Evolutionary conservation across 2,113 vertebrate genomes (phyloP), one percentile per base, ranked within the genome.

Genomic region (Ploceus nigricollis): DNA sequence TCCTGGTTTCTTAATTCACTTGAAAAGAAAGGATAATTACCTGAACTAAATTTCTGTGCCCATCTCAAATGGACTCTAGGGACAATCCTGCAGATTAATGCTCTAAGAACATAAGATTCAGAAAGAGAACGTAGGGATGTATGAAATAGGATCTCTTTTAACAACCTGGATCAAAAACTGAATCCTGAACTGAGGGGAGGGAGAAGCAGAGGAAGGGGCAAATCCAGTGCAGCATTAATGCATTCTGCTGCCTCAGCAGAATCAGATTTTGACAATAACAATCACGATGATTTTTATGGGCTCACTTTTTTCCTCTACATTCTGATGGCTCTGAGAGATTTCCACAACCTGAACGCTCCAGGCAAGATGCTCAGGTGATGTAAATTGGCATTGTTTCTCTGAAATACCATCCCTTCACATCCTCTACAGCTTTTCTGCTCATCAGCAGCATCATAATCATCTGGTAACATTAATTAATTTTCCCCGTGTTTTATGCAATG

Each of bases 21-120:
- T 37, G 60, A 56, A 97, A 91, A 97, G 96, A 97, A 97, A 95
- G 80, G 97, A 95, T 97, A 97, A 97, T 96, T 97, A 97, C 94
- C 95, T 94, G 96, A 96, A 95, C 94, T 81, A 96, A 95, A 96
- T 96, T 97, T 92, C 94, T 92, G 95, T 2, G 47, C 96, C 96
- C 94, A 92, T 97, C 83, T 95, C 85, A 85, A 97, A 97, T 58
- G 94, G 96, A 96, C 96, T 97, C 96, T 15, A 16, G 95, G 93
- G 97, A 97, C 96, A 96, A 95, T 92, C 96, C 88, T 53, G 76
- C 91, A 96, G 95, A 96, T 97, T 97, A 97, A 96, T 87, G 94
- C 85, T 78, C 84, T 95, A 95, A 97, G 96, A 95, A 92, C 89
- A 33, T 95, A 82, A 92, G 76, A 93, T 89, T 94, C 92, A 96